These are phyloP conservation scores for Drosophila willistoni DNA, from an alignment of 1,140 invertebrate species.

Conservation along the genomic window DNA sequence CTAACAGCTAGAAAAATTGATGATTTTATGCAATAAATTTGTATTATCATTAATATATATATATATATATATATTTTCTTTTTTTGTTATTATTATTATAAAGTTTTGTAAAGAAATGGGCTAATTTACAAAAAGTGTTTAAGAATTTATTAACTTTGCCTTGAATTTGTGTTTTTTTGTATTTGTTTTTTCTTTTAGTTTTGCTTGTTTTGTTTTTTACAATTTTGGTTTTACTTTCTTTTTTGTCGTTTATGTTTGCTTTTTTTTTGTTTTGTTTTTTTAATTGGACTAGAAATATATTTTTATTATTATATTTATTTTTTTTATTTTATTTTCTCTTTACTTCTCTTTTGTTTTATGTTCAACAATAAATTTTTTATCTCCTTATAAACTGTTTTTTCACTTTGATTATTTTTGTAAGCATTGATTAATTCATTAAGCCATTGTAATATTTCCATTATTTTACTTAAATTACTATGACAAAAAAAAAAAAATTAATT, in stretches of 20 bases:
- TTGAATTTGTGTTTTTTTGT: neutral
- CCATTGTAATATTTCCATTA: constrained; percentile 13
- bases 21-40: constrained; percentile 3
- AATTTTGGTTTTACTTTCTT: constrained; percentile 22
- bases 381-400: neutral
- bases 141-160: constrained; percentile 5
- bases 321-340: neutral
- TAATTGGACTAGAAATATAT: constrained; percentile 25
- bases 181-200: constrained; percentile 1
- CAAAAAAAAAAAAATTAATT: constrained; percentile 52
- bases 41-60: neutral
- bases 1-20: constrained; percentile 14
- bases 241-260: constrained; percentile 17
- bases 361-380: constrained; percentile 15
- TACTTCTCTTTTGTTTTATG: neutral
- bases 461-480: constrained; percentile 22
- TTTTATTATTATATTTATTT: constrained; percentile 9
- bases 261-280: neutral
- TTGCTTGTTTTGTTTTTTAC: neutral
- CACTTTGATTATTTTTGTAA: constrained; percentile 13
- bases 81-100: neutral
- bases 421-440: constrained; percentile 18
- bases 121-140: constrained; percentile 20
- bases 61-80: neutral
- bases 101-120: constrained; percentile 14